Percentiles rank a stretch among this genome's conserved stretches.
phyloP scores from a whole-genome alignment of 2,888 invertebrate genomes.

The Creontiades dilutus region DNA sequence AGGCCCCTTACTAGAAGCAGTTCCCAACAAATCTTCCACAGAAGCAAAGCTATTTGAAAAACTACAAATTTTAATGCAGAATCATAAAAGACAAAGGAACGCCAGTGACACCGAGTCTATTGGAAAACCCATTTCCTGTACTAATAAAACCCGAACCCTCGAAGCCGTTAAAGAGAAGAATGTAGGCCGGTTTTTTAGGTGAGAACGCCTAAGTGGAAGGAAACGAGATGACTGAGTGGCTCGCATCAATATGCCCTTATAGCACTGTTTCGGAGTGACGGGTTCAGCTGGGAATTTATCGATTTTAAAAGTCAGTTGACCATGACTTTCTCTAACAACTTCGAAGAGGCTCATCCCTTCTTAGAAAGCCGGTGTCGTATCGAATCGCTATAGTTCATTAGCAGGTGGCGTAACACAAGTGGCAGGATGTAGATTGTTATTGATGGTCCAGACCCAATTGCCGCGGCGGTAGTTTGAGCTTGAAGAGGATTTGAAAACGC shows the following conservation, averaged over 20 bases:
- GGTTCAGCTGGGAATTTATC: neutral
- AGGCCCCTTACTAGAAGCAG: too few species aligned
- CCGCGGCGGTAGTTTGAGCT: neutral
- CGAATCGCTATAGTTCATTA: constrained; percentile 17
- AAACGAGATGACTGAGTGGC: constrained; percentile 5
- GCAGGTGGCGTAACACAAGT: neutral
- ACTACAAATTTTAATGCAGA: too few species aligned
- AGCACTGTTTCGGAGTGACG: constrained; percentile 19
- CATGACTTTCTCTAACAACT: constrained; percentile 27
- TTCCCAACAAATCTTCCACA: too few species aligned
- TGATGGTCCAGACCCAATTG: neutral
- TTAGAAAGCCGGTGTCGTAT: constrained; percentile 32
- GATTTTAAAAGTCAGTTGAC: constrained; percentile 45
- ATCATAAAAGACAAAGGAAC: too few species aligned
- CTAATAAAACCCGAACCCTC: too few species aligned
- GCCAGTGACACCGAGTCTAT: too few species aligned
- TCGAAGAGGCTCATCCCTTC: neutral
- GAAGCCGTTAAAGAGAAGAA: neutral
- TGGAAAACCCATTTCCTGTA: too few species aligned
- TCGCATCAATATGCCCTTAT: constrained; percentile 11
- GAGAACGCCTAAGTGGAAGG: constrained; percentile 21
- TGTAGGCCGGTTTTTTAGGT: neutral
- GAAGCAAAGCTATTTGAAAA: too few species aligned
- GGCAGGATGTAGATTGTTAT: neutral
- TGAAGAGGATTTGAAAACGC: neutral